Conservation (phyloP, 2,113 vertebrate species). For the Ovis aries region DNA sequence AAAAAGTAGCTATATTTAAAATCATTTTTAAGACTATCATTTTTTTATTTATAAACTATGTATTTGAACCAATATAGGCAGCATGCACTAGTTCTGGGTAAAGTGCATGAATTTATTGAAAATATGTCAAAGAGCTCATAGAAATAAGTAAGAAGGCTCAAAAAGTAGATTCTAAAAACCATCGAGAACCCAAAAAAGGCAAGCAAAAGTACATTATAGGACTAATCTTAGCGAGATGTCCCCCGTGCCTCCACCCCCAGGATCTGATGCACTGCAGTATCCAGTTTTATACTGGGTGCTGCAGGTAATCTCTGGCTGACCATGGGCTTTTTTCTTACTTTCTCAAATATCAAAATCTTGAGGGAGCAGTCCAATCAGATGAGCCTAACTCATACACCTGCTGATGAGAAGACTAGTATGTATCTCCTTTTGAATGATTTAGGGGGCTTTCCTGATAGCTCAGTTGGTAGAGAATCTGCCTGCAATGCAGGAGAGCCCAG, state of each 20-base stretch:
- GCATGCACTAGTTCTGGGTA: not conserved
- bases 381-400: not conserved
- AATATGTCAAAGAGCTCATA: not conserved
- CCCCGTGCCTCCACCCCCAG: not conserved
- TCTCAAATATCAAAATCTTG: not conserved
- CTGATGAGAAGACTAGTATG: not conserved
- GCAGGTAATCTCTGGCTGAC: not conserved
- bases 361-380: not conserved
- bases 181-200: not conserved
- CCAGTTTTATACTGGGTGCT: not conserved
- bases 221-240: not conserved
- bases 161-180: not conserved
- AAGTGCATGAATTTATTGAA: not conserved
- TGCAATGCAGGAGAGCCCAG: not conserved
- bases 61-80: not conserved
- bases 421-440: not conserved
- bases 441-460: not conserved
- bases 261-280: not conserved
- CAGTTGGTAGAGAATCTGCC: not conserved
- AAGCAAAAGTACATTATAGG: not conserved
- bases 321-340: not conserved
- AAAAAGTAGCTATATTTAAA: not conserved
- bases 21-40: not conserved
- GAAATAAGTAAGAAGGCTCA: not conserved
- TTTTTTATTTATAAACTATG: not conserved